Conservation (phyloP, 1,140 invertebrate species). For the Lordiphosa mommai region DNA sequence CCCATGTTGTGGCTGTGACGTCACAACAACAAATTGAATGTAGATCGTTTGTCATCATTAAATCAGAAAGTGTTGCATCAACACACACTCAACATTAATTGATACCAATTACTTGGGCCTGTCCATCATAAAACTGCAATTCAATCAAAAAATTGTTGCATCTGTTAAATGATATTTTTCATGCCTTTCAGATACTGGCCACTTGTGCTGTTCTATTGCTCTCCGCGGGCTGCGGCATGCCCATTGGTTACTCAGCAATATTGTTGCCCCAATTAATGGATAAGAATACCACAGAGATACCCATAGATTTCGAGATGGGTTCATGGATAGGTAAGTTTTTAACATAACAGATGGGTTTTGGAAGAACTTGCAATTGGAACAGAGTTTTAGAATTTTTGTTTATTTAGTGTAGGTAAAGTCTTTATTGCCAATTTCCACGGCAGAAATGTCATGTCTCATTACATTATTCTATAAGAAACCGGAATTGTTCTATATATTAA, state of each 20-base stretch:
- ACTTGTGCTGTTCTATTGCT: conserved; percentile 85
- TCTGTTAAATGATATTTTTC: neutral
- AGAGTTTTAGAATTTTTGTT: too few relatives aligned
- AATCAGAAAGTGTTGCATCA: conserved; percentile 35
- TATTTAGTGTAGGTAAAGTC: too few relatives aligned
- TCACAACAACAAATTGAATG: conserved; percentile 14
- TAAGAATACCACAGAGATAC: conserved; percentile 78
- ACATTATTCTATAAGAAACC: too few relatives aligned
- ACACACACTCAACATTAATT: conserved; percentile 57
- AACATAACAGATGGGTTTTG: too few relatives aligned
- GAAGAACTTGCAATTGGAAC: too few relatives aligned
- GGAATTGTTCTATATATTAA: too few relatives aligned
- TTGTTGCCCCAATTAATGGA: conserved; percentile 83
- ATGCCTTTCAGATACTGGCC: conserved; percentile 82
- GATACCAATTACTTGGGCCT: conserved; percentile 36
- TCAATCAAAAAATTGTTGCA: conserved; percentile 2
- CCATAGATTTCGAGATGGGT: conserved; percentile 82
- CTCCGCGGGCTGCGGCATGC: conserved; percentile 85
- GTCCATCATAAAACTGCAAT: conserved; percentile 5
- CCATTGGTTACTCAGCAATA: conserved; percentile 86
- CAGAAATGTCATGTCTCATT: too few relatives aligned
- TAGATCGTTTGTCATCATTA: conserved; percentile 49
- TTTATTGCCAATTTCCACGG: too few relatives aligned
- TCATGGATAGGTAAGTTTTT: conserved; percentile 85
- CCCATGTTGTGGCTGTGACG: conserved; percentile 12